A percentile compares a stretch with the other conserved stretches of the same genome.
phyloP scores from a whole-genome alignment of 1,140 invertebrate genomes.

The Condylostylus longicornis region DNA sequence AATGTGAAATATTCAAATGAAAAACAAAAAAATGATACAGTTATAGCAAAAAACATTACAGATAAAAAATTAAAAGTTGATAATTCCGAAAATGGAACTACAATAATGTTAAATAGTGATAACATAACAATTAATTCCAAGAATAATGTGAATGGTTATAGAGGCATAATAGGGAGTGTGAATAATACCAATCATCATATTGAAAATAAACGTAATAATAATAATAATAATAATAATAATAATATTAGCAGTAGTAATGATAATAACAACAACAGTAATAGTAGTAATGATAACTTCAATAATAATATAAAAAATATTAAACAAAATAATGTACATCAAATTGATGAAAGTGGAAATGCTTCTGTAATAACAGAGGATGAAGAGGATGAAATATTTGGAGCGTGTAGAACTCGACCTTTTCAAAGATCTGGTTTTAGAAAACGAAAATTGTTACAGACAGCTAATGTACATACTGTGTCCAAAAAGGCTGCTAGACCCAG shows the following conservation, averaged over 20 bases:
- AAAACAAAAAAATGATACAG: background rate
- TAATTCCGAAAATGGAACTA: no score
- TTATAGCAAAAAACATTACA: no score
- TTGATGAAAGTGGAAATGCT: conserved; percentile 16
- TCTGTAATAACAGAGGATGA: background rate
- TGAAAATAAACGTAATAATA: no score
- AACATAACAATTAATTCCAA: background rate
- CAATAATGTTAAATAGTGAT: no score
- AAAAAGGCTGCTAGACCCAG: conserved; percentile 57
- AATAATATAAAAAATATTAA: no score
- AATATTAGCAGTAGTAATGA: no score
- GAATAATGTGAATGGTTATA: background rate
- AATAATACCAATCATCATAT: no score
- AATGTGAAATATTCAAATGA: no score
- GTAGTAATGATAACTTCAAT: no score
- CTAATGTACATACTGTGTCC: conserved; percentile 54
- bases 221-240: no score
- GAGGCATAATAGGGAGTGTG: background rate
- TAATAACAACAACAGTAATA: no score
- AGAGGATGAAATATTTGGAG: conserved; percentile 3
- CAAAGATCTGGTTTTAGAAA: conserved; percentile 50
- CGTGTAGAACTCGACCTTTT: conserved; percentile 19
- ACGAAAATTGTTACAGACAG: conserved; percentile 54
- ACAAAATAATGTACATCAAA: background rate
- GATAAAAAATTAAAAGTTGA: no score